Evolutionary conservation across 1,140 invertebrate genomes (phyloP).

Genomic region (Tenebrio molitor): DNA sequence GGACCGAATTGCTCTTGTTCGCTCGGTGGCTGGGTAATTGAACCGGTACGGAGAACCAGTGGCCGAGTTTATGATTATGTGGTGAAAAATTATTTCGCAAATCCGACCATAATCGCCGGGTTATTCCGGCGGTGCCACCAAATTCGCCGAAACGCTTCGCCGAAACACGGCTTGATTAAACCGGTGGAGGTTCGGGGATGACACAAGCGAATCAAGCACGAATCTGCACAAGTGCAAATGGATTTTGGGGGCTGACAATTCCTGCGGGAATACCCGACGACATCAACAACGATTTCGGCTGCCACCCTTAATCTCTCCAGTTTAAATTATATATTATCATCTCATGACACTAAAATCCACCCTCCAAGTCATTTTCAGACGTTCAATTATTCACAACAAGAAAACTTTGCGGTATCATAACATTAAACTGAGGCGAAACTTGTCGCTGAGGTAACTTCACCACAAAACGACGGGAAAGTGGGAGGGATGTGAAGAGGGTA

Average conservation of each 20-base stretch:
- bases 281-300: neutral
- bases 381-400: conserved; percentile 29
- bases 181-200: too few relatives aligned
- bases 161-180: neutral
- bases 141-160: neutral
- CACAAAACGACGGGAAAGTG: too few relatives aligned
- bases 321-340: neutral
- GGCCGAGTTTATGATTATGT: neutral
- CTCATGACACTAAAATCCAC: conserved; percentile 1
- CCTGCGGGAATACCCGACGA: neutral
- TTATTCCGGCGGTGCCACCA: neutral
- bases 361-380: conserved; percentile 12
- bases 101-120: neutral
- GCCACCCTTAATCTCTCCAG: neutral
- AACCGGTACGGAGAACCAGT: neutral
- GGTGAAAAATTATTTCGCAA: neutral
- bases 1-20: neutral
- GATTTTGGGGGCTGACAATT: neutral
- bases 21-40: neutral
- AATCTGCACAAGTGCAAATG: neutral
- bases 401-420: too few relatives aligned
- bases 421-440: too few relatives aligned
- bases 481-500: too few relatives aligned
- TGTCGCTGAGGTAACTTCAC: too few relatives aligned
- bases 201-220: too few relatives aligned